A percentile compares a stretch with the other conserved stretches of the same genome.
Conservation (phyloP, 2,113 vertebrate species). For the Anguilla rostrata region DNA sequence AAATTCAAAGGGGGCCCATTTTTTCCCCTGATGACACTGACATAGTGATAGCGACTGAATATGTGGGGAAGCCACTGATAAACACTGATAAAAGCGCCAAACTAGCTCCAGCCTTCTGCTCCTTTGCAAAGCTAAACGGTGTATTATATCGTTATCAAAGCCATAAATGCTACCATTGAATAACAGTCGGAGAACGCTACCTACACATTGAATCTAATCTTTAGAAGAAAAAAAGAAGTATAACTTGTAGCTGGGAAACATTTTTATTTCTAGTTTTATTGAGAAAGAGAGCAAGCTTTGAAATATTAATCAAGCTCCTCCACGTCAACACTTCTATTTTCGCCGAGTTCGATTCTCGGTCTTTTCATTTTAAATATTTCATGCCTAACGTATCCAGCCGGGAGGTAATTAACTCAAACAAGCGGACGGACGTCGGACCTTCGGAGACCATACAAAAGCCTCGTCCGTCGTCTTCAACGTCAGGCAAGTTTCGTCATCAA, state of each 20-base stretch:
- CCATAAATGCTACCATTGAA: no score
- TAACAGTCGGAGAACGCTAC: no score
- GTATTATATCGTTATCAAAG: no score
- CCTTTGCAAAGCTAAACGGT: no score
- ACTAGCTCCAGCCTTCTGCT: no score
- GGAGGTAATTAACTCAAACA: conserved; percentile 47
- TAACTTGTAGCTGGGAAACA: no score
- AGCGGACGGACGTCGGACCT: conserved; percentile 28
- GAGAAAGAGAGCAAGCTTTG: neutral
- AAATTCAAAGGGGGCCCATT: neutral
- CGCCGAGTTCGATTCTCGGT: neutral
- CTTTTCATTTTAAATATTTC: conserved; percentile 32
- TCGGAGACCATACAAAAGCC: conserved; percentile 1
- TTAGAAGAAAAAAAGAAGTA: no score
- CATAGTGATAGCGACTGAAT: neutral
- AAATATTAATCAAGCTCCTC: neutral
- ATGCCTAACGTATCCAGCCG: conserved; percentile 30
- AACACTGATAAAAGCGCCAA: no score
- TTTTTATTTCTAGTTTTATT: no score
- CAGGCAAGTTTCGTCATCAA: neutral
- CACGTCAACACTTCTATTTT: neutral
- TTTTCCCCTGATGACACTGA: neutral
- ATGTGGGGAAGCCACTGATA: neutral
- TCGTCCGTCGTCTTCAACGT: neutral
- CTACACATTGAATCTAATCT: no score